A percentile compares a stretch with the other conserved stretches of the same genome.
phyloP scores from a whole-genome alignment of 2,797 vertebrate species.

The Hephaestus fuliginosus region DNA sequence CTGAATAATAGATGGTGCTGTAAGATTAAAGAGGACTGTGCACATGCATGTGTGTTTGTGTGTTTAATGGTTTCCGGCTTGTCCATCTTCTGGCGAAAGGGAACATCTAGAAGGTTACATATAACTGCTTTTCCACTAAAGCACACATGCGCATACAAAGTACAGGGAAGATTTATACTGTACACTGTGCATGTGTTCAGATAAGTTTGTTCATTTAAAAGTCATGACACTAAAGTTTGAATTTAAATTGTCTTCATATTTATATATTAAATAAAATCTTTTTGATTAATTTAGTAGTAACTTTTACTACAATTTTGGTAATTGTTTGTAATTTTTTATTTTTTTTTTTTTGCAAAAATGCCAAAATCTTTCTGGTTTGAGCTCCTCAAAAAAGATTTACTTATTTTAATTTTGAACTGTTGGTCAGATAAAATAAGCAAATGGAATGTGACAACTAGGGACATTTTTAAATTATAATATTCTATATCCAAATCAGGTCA shows the following conservation, averaged over 20 bases:
- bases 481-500: too few species aligned
- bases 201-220: constrained; percentile 5
- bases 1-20: constrained; percentile 85
- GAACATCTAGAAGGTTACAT: constrained; percentile 8
- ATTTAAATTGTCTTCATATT: background rate
- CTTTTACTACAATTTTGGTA: background rate
- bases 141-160: background rate
- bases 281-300: background rate
- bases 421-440: background rate
- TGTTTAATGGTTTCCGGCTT: constrained; percentile 29
- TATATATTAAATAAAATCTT: background rate
- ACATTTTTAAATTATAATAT: background rate
- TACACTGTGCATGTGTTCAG: background rate
- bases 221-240: background rate
- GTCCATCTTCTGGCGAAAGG: constrained; percentile 6
- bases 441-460: background rate
- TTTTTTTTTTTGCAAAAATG: background rate
- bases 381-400: background rate
- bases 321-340: background rate
- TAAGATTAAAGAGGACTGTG: constrained; percentile 75
- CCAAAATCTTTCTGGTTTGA: background rate
- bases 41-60: background rate
- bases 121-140: background rate
- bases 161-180: background rate
- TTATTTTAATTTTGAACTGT: background rate